Evolutionary conservation across 2,888 invertebrate genomes (phyloP).

Genomic region (Epinotia nisella): DNA sequence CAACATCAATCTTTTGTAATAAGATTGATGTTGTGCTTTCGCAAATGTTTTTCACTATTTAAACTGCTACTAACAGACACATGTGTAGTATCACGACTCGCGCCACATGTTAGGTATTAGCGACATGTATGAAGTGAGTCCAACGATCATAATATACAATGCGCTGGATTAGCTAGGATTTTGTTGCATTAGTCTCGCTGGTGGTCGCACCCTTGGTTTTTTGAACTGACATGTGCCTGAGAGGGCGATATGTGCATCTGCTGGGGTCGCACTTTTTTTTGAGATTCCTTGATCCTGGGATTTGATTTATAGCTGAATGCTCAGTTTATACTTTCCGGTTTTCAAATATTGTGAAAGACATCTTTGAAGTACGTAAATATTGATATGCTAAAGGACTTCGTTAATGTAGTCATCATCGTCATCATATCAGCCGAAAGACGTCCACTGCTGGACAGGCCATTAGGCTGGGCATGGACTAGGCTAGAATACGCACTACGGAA

Average conservation of each 20-base stretch:
- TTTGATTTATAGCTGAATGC: conserved; percentile 20
- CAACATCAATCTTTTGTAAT: no score
- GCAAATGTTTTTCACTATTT: no score
- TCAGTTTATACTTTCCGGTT: conserved; percentile 8
- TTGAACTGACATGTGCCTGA: conserved; percentile 55
- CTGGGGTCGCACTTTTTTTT: conserved; percentile 35
- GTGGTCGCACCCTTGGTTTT: conserved; percentile 76
- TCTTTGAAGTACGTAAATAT: not conserved
- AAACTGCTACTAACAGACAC: conserved; percentile 47
- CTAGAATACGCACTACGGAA: no score
- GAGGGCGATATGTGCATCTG: conserved; percentile 37
- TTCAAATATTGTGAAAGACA: not conserved
- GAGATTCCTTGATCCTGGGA: not conserved
- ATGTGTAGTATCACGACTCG: conserved; percentile 56
- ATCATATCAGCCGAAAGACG: no score
- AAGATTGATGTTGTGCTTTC: no score
- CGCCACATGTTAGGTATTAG: conserved; percentile 80
- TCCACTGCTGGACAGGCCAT: no score
- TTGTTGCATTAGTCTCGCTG: conserved; percentile 68
- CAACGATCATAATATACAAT: conserved; percentile 80
- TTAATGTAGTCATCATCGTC: no score
- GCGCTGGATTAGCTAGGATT: conserved; percentile 74
- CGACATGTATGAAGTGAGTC: conserved; percentile 71
- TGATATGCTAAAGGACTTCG: not conserved
- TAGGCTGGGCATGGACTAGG: no score